Evolutionary conservation across 2,797 vertebrate species (phyloP), one percentile per base, ranked within the genome.

Genomic region (Phrynocephalus forsythii): DNA sequence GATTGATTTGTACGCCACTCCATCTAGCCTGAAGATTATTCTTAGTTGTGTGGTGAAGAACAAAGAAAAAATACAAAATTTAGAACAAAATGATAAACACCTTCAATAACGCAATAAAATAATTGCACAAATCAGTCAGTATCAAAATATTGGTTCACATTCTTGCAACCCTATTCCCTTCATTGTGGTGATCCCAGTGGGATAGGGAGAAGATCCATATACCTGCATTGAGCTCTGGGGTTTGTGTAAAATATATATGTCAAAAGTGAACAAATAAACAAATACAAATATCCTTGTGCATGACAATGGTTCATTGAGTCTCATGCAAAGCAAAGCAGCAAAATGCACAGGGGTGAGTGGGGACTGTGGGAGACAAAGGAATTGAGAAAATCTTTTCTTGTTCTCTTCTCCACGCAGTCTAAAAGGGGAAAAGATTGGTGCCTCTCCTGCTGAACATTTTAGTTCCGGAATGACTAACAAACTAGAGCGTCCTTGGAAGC

Each of bases 401-500:
- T 75, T 38, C 20, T 50, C 63, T 13, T 3, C 69, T 15, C 50
- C 60, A 77, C 60, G 20, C 28, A n/a, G 30, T 48, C 56, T 67
- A 22, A 77, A 69, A 87, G 13, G 10, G 80, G 7, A 30, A 44
- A 87, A 83, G 50, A 2, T 56, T 2, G 9, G 52, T 56, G 52
- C 52, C 52, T 56, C 50, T 87, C 44, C 73, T 38, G 3, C 38
- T 33, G 11, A 38, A 78, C 22, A 26, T 38, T 78, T 69, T 69
- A 69, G n/a, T 63, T 63, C 16, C 60, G 22, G 73, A 52, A 69
- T 68, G 30, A 50, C 50, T 83, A 56, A 83, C 72, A 56, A 48
- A 83, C 5, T n/a, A 30, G 26, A 15, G 28, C 22, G 13, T 60
- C 67, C 50, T 82, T 10, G 79, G 67, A 86, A 89, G 88, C 66